Conservation (phyloP, 2,888 invertebrate species). For the Phalera bucephala region DNA sequence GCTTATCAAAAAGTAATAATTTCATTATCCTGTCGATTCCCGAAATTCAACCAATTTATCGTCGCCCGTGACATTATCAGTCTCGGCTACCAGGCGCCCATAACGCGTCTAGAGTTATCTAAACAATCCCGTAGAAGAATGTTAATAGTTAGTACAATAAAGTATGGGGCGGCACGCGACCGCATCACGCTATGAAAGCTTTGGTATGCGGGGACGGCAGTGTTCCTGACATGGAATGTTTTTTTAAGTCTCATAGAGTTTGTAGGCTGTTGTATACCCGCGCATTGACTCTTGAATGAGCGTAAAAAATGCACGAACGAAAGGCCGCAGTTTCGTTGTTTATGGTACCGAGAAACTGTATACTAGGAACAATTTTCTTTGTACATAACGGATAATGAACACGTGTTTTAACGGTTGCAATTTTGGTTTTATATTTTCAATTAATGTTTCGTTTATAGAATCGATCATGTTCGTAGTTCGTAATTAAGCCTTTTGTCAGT, state of each 20-base stretch:
- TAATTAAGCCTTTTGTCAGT: no score
- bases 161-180: constrained; percentile 65
- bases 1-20: no score
- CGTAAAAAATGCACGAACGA: no score
- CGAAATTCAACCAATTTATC: background rate
- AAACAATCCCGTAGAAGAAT: constrained; percentile 77
- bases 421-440: no score
- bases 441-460: no score
- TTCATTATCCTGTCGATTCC: background rate
- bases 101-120: constrained; percentile 54
- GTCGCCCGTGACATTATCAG: constrained; percentile 9
- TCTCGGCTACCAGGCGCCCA: constrained; percentile 24
- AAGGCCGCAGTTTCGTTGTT: no score
- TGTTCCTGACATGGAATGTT: constrained; percentile 9
- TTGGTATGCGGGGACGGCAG: constrained; percentile 31
- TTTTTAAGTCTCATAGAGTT: constrained; percentile 10
- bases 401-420: no score
- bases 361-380: no score
- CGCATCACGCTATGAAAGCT: constrained; percentile 53
- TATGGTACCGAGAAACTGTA: no score
- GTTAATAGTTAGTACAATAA: constrained; percentile 76
- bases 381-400: no score
- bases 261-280: background rate
- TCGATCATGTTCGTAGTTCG: no score
- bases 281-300: background rate